Conservation (phyloP, 2,797 vertebrate species). For the Chrysocyon brachyurus region DNA sequence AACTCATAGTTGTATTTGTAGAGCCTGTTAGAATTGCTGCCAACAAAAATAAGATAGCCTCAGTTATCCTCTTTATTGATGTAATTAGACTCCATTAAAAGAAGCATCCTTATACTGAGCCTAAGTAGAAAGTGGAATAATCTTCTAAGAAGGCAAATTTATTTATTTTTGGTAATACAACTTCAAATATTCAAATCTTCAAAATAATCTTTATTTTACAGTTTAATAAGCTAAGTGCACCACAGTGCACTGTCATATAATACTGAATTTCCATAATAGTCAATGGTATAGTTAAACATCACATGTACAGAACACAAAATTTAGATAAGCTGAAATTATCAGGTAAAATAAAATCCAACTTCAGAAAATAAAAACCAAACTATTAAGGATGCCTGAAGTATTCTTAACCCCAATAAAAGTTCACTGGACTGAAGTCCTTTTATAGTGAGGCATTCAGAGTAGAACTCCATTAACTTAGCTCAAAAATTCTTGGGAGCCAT, state of each 20-base stretch:
- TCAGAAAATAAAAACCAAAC: constrained; percentile 89
- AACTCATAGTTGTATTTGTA: constrained; percentile 91
- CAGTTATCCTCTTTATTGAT: neutral
- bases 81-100: neutral
- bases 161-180: constrained; percentile 72
- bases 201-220: constrained; percentile 98
- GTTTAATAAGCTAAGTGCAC: constrained; percentile 95
- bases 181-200: constrained; percentile 92
- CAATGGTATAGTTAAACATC: constrained; percentile 86
- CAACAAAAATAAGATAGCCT: constrained; percentile 41
- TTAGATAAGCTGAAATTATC: constrained; percentile 88
- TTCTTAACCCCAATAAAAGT: constrained; percentile 87
- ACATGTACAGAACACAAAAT: constrained; percentile 81
- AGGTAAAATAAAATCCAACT: constrained; percentile 91
- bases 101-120: neutral
- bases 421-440: constrained; percentile 80
- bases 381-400: constrained; percentile 94
- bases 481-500: constrained; percentile 52
- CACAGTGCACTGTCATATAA: constrained; percentile 91
- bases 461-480: constrained; percentile 57
- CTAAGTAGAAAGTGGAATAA: neutral
- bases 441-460: constrained; percentile 39
- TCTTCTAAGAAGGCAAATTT: neutral
- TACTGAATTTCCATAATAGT: constrained; percentile 86
- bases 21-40: constrained; percentile 88